These are phyloP conservation scores for Tenualosa thibaudeaui DNA, from an alignment of 2,797 vertebrate species.

Conservation along the genomic window DNA sequence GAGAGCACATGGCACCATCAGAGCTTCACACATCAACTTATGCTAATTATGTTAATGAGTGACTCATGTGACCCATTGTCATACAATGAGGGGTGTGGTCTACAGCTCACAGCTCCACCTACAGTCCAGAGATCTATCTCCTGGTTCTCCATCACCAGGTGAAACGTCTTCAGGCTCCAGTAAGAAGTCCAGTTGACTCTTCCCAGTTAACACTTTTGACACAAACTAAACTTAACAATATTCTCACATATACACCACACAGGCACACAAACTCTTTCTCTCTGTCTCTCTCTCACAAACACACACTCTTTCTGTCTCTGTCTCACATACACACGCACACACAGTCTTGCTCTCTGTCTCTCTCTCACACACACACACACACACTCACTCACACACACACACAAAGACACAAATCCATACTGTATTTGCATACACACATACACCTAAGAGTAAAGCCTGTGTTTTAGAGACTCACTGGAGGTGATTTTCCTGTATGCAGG, in stretches of 20 bases:
- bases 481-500: conserved; percentile 72
- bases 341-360: not conserved
- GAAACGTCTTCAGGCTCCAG: too few relatives aligned
- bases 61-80: too few relatives aligned
- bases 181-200: too few relatives aligned
- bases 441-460: not conserved
- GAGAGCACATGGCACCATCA: too few relatives aligned
- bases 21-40: too few relatives aligned
- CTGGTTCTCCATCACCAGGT: too few relatives aligned
- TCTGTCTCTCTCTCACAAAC: not conserved
- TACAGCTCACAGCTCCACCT: too few relatives aligned
- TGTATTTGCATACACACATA: not conserved
- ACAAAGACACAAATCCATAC: not conserved
- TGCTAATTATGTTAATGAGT: too few relatives aligned
- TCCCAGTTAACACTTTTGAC: too few relatives aligned
- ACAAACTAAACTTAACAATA: not conserved
- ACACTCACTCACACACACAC: not conserved
- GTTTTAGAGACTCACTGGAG: conserved; percentile 66
- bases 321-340: not conserved
- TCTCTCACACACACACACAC: not conserved
- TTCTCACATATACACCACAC: not conserved
- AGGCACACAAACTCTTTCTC: not conserved
- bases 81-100: too few relatives aligned
- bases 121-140: too few relatives aligned
- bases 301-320: not conserved